phyloP scores from a whole-genome alignment of 1,140 invertebrate genomes.

The Camponotus vicinus region DNA sequence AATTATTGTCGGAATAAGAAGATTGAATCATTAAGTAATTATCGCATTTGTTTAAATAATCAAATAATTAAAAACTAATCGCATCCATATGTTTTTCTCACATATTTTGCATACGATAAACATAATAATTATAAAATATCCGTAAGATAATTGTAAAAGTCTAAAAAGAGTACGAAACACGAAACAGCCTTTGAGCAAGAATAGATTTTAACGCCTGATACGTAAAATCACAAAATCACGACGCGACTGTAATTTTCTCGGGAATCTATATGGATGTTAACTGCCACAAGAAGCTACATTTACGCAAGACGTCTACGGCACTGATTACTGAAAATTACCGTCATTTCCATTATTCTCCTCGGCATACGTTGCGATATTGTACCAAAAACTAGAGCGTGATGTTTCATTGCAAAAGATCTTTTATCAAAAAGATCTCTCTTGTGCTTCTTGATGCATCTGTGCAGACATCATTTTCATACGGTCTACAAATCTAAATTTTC shows the following conservation, averaged over 20 bases:
- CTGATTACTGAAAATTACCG: slow-evolving; percentile 77
- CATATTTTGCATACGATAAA: not conserved
- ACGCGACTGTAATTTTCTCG: slow-evolving; percentile 19
- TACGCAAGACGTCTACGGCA: slow-evolving; percentile 66
- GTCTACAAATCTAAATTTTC: not conserved
- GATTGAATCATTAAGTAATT: slow-evolving; percentile 30
- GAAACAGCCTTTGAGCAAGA: not conserved
- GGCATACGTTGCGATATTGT: slow-evolving; percentile 13
- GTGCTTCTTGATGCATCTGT: not conserved
- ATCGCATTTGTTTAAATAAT: not conserved
- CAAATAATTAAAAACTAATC: slow-evolving; percentile 11
- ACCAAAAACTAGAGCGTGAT: slow-evolving; percentile 69
- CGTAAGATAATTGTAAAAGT: not conserved
- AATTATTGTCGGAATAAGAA: slow-evolving; percentile 51
- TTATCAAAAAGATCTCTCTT: not conserved
- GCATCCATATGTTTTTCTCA: not conserved
- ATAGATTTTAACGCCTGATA: slow-evolving; percentile 25
- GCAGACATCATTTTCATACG: not conserved
- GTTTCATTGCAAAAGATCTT: not conserved
- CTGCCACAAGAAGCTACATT: slow-evolving; percentile 48
- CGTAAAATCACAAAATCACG: slow-evolving; percentile 61
- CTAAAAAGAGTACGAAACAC: no score
- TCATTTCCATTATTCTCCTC: slow-evolving; percentile 77
- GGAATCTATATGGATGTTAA: not conserved
- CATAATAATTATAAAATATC: not conserved